A percentile compares a stretch with the other conserved stretches of the same genome.
phyloP scores from a whole-genome alignment of 2,888 invertebrate genomes.

The Eristalis arbustorum region DNA sequence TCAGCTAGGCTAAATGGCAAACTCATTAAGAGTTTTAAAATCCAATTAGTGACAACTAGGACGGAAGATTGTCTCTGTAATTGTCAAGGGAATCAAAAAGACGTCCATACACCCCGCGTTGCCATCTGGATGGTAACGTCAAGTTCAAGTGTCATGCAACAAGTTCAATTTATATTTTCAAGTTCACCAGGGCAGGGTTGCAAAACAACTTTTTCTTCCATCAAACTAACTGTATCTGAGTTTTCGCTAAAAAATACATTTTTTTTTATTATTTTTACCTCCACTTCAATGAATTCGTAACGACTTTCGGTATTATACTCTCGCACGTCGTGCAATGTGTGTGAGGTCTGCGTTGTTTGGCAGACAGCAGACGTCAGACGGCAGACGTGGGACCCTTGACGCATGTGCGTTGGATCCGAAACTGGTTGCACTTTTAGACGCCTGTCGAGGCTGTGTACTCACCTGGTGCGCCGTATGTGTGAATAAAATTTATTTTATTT shows the following conservation, averaged over 20 bases:
- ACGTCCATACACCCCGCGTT: background rate
- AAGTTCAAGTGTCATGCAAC: slow-evolving; percentile 56
- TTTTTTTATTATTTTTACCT: background rate
- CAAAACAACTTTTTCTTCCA: slow-evolving; percentile 47
- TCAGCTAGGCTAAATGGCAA: background rate
- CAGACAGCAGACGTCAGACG: background rate
- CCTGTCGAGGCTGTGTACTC: background rate
- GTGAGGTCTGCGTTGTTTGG: background rate
- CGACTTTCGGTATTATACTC: background rate
- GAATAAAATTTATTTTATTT: slow-evolving; percentile 2
- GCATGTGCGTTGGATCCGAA: slow-evolving; percentile 50
- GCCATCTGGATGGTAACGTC: slow-evolving; percentile 24
- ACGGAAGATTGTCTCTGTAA: background rate
- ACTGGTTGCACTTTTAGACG: background rate
- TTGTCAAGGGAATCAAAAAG: background rate
- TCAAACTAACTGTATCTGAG: background rate
- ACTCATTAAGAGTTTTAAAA: background rate
- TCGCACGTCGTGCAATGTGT: background rate
- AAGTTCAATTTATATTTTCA: slow-evolving; percentile 51
- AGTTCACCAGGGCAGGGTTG: slow-evolving; percentile 54
- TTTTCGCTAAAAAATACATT: background rate
- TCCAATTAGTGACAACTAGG: background rate
- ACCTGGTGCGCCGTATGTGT: background rate
- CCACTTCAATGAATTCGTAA: background rate
- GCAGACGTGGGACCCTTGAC: slow-evolving; percentile 44